Percentiles rank a stretch among this genome's conserved stretches.
Conservation (phyloP, 1,140 invertebrate genomes). For the Semibalanus balanoides region DNA sequence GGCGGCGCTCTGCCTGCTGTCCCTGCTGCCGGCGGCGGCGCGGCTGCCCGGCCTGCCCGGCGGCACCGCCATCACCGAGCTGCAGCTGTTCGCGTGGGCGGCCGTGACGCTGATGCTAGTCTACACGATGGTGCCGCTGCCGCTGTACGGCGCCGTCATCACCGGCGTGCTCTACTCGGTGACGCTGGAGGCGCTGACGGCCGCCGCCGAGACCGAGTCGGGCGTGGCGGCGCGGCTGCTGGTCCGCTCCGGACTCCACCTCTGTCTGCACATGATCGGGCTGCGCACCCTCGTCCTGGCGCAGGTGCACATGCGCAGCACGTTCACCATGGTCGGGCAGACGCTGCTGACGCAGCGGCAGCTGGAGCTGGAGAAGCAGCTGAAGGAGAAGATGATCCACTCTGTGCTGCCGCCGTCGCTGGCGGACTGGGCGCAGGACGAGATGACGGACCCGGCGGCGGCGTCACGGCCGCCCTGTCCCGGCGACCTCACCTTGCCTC, state of each 20-base stretch:
- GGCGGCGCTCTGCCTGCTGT: constrained; percentile 45
- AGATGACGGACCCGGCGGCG: constrained; percentile 41
- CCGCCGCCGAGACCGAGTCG: constrained; percentile 15
- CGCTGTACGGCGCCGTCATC: constrained; percentile 62
- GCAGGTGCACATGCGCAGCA: constrained; percentile 76
- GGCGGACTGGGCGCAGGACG: constrained; percentile 63
- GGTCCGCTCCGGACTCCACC: constrained; percentile 63
- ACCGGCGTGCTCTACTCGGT: constrained; percentile 65
- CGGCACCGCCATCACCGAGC: not conserved
- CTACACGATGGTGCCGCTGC: constrained; percentile 84
- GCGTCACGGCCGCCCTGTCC: constrained; percentile 54
- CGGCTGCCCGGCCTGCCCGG: constrained; percentile 7
- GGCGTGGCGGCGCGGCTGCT: constrained; percentile 31
- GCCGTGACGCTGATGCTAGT: constrained; percentile 73
- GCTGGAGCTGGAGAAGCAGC: constrained; percentile 78
- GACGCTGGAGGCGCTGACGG: constrained; percentile 47
- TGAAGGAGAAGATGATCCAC: constrained; percentile 95
- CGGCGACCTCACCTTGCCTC: constrained; percentile 41
- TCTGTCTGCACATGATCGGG: constrained; percentile 82
- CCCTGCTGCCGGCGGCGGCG: constrained; percentile 39
- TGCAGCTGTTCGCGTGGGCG: constrained; percentile 45
- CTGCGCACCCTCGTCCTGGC: constrained; percentile 87
- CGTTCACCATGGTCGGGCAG: constrained; percentile 93
- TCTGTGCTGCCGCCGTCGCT: constrained; percentile 65
- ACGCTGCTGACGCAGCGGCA: constrained; percentile 71